phyloP scores from a whole-genome alignment of 2,888 invertebrate genomes.

The Theodoxus fluviatilis region DNA sequence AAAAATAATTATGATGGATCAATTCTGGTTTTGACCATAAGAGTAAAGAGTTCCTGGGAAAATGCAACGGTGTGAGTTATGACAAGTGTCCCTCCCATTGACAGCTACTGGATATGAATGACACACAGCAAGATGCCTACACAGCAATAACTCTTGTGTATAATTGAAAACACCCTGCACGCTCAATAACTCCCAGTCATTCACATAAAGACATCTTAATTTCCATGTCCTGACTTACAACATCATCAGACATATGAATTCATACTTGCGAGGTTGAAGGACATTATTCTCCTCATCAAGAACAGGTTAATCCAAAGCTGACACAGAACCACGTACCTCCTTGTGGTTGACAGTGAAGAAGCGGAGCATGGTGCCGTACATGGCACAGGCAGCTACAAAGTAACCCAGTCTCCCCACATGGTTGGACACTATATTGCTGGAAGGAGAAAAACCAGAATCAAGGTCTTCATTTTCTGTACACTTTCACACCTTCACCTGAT shows the following conservation, averaged over 20 bases:
- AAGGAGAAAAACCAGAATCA: constrained; percentile 31
- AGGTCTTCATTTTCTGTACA: too few species aligned
- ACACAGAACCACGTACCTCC: constrained; percentile 74
- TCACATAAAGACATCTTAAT: too few species aligned
- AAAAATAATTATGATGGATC: too few species aligned
- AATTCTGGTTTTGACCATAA: background rate
- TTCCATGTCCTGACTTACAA: background rate
- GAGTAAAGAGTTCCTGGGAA: background rate
- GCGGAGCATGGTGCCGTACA: constrained; percentile 79
- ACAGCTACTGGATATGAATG: too few species aligned
- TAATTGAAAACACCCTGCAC: too few species aligned
- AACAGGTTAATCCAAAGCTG: background rate
- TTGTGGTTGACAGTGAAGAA: constrained; percentile 89
- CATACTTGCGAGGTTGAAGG: background rate
- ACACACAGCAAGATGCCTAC: too few species aligned
- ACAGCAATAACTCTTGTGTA: too few species aligned
- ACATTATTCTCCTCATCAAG: background rate
- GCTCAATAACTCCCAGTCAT: too few species aligned
- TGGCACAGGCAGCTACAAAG: constrained; percentile 74
- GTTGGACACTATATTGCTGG: constrained; percentile 69
- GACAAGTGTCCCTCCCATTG: too few species aligned
- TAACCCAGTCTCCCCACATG: constrained; percentile 78
- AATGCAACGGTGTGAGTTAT: too few species aligned
- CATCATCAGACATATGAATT: background rate
- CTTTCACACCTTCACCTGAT: too few species aligned